Evolutionary conservation across 2,888 invertebrate species (phyloP).

Genomic region (Lacanobia wlatinum): DNA sequence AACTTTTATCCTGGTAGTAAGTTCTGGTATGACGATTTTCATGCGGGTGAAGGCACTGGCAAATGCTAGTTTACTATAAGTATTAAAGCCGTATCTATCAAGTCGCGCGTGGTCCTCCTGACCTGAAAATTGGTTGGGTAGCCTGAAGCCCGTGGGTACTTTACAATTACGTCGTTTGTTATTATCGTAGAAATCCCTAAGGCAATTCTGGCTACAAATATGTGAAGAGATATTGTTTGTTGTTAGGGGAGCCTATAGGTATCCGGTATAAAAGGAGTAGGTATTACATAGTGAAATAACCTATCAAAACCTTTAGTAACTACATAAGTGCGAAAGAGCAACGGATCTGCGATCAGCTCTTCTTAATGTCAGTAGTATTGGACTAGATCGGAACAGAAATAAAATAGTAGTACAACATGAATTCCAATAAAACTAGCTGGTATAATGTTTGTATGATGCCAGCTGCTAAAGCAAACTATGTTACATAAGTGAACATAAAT

Average conservation of each 20-base stretch:
- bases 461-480: constrained; percentile 58
- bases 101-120: no score
- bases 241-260: background rate
- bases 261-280: background rate
- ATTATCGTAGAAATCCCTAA: constrained; percentile 1
- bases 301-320: background rate
- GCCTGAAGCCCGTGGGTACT: constrained; percentile 1
- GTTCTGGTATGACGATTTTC: background rate
- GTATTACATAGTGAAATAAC: background rate
- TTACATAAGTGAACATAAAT: constrained; percentile 63
- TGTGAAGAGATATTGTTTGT: constrained; percentile 3
- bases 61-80: background rate
- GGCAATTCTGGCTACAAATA: constrained; percentile 17
- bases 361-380: background rate
- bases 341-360: background rate
- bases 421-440: constrained; percentile 31
- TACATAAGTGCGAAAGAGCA: background rate
- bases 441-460: constrained; percentile 44
- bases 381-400: background rate
- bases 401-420: constrained; percentile 16
- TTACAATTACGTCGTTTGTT: background rate
- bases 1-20: background rate
- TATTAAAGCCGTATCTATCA: background rate
- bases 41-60: background rate
- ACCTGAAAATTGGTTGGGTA: background rate